A percentile compares a stretch with the other conserved stretches of the same genome.
Evolutionary conservation across 2,888 invertebrate species (phyloP).

Genomic region (Acleris sparsana): DNA sequence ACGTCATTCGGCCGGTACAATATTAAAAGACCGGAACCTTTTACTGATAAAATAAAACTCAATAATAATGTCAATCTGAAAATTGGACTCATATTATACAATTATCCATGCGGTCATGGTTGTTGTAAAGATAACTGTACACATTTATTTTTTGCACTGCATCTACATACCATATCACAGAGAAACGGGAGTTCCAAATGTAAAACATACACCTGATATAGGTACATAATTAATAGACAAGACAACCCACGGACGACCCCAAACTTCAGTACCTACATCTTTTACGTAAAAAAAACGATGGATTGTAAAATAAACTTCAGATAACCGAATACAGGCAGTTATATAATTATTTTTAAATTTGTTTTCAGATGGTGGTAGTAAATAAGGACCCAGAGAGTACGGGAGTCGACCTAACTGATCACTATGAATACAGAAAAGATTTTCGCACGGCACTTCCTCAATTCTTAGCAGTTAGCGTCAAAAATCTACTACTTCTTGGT

Average conservation of each 20-base stretch:
- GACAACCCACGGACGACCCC: too few relatives aligned
- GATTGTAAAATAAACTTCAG: too few relatives aligned
- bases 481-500: slow-evolving; percentile 89
- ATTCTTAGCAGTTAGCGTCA: slow-evolving; percentile 90
- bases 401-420: slow-evolving; percentile 17
- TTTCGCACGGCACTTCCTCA: slow-evolving; percentile 87
- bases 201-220: too few relatives aligned
- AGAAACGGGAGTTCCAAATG: too few relatives aligned
- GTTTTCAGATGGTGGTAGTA: slow-evolving; percentile 25
- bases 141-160: too few relatives aligned
- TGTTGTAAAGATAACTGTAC: background rate
- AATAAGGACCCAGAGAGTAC: slow-evolving; percentile 11
- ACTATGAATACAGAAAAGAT: slow-evolving; percentile 68
- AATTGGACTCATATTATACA: slow-evolving; percentile 15
- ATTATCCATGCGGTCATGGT: slow-evolving; percentile 7
- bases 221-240: too few relatives aligned
- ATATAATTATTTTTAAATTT: too few relatives aligned
- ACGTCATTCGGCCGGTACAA: slow-evolving; percentile 67
- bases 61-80: slow-evolving; percentile 12
- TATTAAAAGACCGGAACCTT: slow-evolving; percentile 56
- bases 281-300: too few relatives aligned
- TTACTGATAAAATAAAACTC: slow-evolving; percentile 32
- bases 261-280: too few relatives aligned
- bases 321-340: too few relatives aligned
- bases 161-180: too few relatives aligned